Evolutionary conservation across 2,888 invertebrate species (phyloP).

Genomic region (Sipha maydis): DNA sequence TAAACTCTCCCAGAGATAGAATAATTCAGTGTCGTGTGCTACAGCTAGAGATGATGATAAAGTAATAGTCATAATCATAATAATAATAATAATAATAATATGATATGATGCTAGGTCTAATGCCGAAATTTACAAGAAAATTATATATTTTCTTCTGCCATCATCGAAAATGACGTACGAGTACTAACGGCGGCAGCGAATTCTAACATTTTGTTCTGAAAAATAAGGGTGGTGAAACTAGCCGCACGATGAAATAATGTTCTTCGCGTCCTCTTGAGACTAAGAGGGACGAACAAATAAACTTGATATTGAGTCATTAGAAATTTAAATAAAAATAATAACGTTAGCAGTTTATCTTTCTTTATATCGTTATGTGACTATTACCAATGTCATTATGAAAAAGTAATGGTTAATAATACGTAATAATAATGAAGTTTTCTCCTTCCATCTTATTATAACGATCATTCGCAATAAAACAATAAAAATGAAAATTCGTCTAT

Average conservation of each 20-base stretch:
- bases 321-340: not conserved
- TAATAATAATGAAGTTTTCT: no score
- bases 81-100: not conserved
- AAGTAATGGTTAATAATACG: no score
- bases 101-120: not conserved
- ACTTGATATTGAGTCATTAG: not conserved
- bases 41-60: not conserved
- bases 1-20: not conserved
- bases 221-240: not conserved
- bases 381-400: no score
- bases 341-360: not conserved
- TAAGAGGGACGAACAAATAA: not conserved
- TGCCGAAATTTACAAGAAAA: slow-evolving; percentile 15
- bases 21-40: not conserved
- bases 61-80: not conserved
- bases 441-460: not conserved
- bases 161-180: not conserved
- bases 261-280: not conserved
- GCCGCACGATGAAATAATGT: not conserved
- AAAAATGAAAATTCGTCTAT: no score
- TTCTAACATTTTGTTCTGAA: not conserved
- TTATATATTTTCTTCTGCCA: slow-evolving; percentile 18
- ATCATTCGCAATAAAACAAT: no score
- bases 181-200: slow-evolving; percentile 2
- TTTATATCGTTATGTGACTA: no score